Percentiles rank a stretch among this genome's conserved stretches.
Evolutionary conservation across 1,140 invertebrate genomes (phyloP).

Genomic region (Phenacoccus solenopsis): DNA sequence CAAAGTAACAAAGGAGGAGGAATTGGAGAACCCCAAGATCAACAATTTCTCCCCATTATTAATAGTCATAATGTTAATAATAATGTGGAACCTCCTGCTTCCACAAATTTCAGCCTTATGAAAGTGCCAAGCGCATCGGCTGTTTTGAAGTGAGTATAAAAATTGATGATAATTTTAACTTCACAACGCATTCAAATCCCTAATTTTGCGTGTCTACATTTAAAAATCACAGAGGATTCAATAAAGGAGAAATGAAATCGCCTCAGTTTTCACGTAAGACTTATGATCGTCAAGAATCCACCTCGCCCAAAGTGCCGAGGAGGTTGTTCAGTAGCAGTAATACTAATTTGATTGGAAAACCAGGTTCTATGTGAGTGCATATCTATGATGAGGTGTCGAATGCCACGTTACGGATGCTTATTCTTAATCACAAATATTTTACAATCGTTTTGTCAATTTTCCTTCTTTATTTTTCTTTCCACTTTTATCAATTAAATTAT

Average conservation of each 20-base stretch:
- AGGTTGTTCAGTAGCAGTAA: constrained; percentile 24
- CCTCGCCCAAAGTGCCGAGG: constrained; percentile 27
- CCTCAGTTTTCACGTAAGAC: constrained; percentile 23
- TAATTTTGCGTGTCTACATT: neutral
- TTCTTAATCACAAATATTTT: neutral
- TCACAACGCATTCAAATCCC: too few relatives aligned
- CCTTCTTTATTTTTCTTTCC: neutral
- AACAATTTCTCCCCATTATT: constrained; percentile 5
- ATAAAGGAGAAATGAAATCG: neutral
- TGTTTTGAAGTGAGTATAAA: constrained; percentile 13
- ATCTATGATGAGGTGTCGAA: too few relatives aligned
- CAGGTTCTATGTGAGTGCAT: constrained; percentile 33
- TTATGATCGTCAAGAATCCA: constrained; percentile 30
- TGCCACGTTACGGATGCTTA: too few relatives aligned
- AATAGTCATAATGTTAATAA: constrained; percentile 11
- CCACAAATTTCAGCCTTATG: constrained; percentile 1
- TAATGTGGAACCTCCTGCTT: neutral
- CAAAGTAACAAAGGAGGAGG: neutral
- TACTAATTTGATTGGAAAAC: constrained; percentile 24
- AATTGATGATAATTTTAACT: too few relatives aligned
- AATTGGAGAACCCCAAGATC: neutral
- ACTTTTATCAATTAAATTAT: too few relatives aligned
- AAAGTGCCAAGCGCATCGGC: constrained; percentile 10
- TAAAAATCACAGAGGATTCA: constrained; percentile 1
- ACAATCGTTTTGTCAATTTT: neutral